Evolutionary conservation across 2,113 vertebrate genomes (phyloP).

Genomic region (Sprattus sprattus): DNA sequence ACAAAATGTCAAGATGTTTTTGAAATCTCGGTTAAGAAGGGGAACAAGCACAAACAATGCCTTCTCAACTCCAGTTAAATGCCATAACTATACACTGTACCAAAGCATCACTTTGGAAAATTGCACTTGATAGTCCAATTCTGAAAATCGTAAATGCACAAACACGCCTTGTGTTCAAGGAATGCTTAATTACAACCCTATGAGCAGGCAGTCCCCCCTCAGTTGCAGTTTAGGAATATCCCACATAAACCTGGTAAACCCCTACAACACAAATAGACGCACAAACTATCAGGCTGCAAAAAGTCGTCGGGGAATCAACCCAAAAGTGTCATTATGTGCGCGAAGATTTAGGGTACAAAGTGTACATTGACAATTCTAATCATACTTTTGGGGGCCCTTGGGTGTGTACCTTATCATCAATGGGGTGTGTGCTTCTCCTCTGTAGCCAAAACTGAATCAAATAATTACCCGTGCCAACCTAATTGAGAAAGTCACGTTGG

Average conservation of each 20-base stretch:
- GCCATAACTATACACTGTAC: conserved; percentile 47
- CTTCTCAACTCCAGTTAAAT: conserved; percentile 63
- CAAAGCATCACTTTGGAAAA: conserved; percentile 72
- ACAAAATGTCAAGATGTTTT: conserved; percentile 1
- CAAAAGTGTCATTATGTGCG: conserved; percentile 46
- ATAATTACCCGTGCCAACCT: conserved; percentile 56
- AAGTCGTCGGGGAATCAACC: conserved; percentile 45
- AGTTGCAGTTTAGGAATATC: conserved; percentile 50
- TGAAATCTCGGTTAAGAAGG: conserved; percentile 26
- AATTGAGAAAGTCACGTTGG: conserved; percentile 28
- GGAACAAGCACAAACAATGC: conserved; percentile 60
- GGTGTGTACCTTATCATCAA: conserved; percentile 71
- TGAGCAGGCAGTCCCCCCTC: conserved; percentile 57
- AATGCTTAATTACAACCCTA: conserved; percentile 67
- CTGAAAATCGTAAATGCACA: conserved; percentile 55
- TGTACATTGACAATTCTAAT: conserved; percentile 52
- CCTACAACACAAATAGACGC: conserved; percentile 47
- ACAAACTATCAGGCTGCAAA: conserved; percentile 26
- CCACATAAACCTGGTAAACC: conserved; percentile 44
- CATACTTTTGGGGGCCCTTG: conserved; percentile 56
- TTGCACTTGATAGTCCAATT: conserved; percentile 73
- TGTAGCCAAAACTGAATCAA: conserved; percentile 53
- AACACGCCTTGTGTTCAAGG: conserved; percentile 52
- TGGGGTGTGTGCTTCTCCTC: conserved; percentile 73
- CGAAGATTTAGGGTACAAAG: conserved; percentile 42